Evolutionary conservation across 2,797 vertebrate genomes (phyloP).

Genomic region (Hyperoplus immaculatus): DNA sequence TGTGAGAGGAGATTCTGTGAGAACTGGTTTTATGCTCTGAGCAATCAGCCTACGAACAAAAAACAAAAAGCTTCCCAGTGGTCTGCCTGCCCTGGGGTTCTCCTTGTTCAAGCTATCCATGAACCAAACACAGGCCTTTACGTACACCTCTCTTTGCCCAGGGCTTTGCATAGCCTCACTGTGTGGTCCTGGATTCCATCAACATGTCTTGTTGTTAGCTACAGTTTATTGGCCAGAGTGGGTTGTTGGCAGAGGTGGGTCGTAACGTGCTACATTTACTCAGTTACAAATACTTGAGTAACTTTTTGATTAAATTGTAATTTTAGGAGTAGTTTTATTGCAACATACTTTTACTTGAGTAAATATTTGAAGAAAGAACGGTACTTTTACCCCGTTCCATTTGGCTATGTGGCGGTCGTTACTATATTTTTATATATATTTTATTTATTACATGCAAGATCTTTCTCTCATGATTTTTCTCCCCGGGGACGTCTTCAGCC

Average conservation of each 20-base stretch:
- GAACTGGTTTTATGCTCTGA: constrained; percentile 25
- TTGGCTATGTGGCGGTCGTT: too few relatives aligned
- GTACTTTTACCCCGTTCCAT: too few relatives aligned
- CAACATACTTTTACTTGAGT: too few relatives aligned
- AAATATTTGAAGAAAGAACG: too few relatives aligned
- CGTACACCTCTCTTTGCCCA: constrained; percentile 57
- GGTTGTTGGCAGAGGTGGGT: constrained; percentile 31
- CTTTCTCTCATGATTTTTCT: too few relatives aligned
- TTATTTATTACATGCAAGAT: too few relatives aligned
- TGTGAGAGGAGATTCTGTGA: constrained; percentile 31
- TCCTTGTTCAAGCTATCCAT: constrained; percentile 64
- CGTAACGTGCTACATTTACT: too few relatives aligned
- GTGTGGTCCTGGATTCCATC: constrained; percentile 82
- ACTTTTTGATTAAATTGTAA: too few relatives aligned
- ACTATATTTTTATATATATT: too few relatives aligned
- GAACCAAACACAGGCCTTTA: constrained; percentile 63
- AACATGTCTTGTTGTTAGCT: constrained; percentile 77
- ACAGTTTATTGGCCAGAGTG: constrained; percentile 59
- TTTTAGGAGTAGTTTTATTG: too few relatives aligned
- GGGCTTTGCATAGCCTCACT: constrained; percentile 67
- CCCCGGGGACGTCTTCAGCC: too few relatives aligned
- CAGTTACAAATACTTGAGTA: too few relatives aligned
- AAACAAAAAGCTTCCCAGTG: constrained; percentile 24
- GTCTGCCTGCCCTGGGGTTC: constrained; percentile 51
- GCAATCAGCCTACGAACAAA: constrained; percentile 22